Evolutionary conservation across 2,888 invertebrate genomes (phyloP).

Genomic region (Ferdinandea cuprea): DNA sequence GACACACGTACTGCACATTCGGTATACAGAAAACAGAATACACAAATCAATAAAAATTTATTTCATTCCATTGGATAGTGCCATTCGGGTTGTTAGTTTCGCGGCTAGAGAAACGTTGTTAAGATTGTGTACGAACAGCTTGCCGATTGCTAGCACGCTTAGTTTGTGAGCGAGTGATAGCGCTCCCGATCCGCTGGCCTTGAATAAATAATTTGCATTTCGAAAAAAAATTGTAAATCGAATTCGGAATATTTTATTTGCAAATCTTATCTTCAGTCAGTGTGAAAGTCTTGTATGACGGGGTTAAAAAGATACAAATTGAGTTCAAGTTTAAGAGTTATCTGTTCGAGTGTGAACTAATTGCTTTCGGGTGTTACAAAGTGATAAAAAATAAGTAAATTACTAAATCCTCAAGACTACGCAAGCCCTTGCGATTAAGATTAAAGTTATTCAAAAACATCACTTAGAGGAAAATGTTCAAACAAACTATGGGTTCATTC

Average conservation of each 20-base stretch:
- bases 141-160: conserved; percentile 22
- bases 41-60: conserved; percentile 63
- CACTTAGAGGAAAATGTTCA: neutral
- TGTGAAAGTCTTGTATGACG: neutral
- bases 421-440: neutral
- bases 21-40: conserved; percentile 55
- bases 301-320: conserved; percentile 29
- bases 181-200: conserved; percentile 58
- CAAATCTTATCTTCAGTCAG: neutral
- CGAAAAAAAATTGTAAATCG: neutral
- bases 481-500: conserved; percentile 42
- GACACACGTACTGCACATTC: conserved; percentile 59
- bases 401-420: neutral
- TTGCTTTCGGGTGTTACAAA: neutral
- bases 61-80: conserved; percentile 42
- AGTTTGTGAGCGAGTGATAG: conserved; percentile 15
- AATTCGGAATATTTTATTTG: conserved; percentile 5
- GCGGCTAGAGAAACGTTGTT: conserved; percentile 53
- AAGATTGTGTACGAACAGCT: conserved; percentile 9
- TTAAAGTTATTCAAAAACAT: neutral
- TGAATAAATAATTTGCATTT: conserved; percentile 26
- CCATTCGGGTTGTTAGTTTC: conserved; percentile 58
- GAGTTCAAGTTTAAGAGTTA: conserved; percentile 11
- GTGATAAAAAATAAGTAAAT: neutral
- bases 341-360: neutral